These are phyloP conservation scores for Ambastaia sidthimunki DNA, from an alignment of 2,797 vertebrate genomes.

Conservation along the genomic window DNA sequence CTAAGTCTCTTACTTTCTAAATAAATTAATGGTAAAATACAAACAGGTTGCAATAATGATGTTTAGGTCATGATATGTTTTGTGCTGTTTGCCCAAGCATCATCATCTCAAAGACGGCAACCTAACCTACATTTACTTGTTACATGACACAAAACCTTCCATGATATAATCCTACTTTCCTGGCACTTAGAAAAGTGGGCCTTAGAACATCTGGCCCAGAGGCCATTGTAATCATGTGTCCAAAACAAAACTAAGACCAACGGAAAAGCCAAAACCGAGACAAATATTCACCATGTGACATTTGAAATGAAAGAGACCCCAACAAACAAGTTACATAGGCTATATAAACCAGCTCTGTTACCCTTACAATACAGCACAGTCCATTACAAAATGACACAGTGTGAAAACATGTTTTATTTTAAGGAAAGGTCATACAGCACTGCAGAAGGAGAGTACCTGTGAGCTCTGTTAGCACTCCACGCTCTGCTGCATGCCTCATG, in stretches of 20 bases:
- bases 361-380: neutral
- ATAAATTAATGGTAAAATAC: neutral
- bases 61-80: neutral
- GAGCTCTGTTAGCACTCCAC: constrained; percentile 77
- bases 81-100: neutral
- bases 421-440: constrained; percentile 15
- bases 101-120: neutral
- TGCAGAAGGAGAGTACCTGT: constrained; percentile 73
- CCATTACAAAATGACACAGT: neutral
- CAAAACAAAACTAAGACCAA: neutral
- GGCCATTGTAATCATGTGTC: neutral
- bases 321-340: neutral
- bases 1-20: constrained; percentile 1
- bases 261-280: neutral
- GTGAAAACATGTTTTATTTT: constrained; percentile 8
- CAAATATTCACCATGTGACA: neutral
- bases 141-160: neutral
- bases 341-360: neutral
- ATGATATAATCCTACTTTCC: neutral
- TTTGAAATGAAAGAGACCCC: constrained; percentile 1
- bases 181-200: neutral
- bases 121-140: neutral
- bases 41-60: neutral
- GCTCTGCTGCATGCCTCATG: constrained; percentile 86
- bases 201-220: neutral